Base-by-base conservation (phyloP, 1,140 invertebrate genomes). In the Drosophila orena region DNA sequence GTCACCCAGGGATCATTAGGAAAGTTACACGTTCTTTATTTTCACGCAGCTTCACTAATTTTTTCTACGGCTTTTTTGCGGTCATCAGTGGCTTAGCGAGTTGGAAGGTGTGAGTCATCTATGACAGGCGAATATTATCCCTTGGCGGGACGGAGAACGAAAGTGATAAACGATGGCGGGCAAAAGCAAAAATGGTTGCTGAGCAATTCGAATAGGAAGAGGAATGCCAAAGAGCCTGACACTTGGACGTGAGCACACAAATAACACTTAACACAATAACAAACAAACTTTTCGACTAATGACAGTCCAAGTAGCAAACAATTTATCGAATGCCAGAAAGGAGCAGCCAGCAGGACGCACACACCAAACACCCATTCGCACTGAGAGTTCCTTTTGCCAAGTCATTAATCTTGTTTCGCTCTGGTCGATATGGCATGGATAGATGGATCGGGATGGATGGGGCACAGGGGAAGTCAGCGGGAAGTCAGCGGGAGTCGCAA, bases 261-360 rank as follows among this genome's bases (percentile, higher is more conserved):
- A 90, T 91, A 90, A 88, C 81, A 90, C 88, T 90, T 90, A 90
- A 91, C 88, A 90, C 88, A 90, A 90, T 90, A 88, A 90, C 81
- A 90, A 90, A 90, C 83, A 91, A 90, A 90, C 88, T 90, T 90
- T 90, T 90, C 88, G 88, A 90, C 88, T 90, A 90, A 90, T 90
- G 88, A 90, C 88, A 90, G 88, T 80, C 88, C 88, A 83, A 90
- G 88, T 86, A 89, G 84, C 84, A 89, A 89, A 89, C 84, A 89
- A 89, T 89, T 88, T 88, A 90, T 89, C 85, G 85, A 79, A 89
- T 84, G 77, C 84, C 80, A 64, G 42, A 24, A 72, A 69, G 64
- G 73, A 66, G 43, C 62, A 69, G 68, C 64, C 42, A 49, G 8
- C 64, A 30, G 49, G 22, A 12, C 17, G 20, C 11, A 24, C 58